Base-by-base conservation (phyloP, 2,797 vertebrate genomes). In the Phoeniculus purpureus region DNA sequence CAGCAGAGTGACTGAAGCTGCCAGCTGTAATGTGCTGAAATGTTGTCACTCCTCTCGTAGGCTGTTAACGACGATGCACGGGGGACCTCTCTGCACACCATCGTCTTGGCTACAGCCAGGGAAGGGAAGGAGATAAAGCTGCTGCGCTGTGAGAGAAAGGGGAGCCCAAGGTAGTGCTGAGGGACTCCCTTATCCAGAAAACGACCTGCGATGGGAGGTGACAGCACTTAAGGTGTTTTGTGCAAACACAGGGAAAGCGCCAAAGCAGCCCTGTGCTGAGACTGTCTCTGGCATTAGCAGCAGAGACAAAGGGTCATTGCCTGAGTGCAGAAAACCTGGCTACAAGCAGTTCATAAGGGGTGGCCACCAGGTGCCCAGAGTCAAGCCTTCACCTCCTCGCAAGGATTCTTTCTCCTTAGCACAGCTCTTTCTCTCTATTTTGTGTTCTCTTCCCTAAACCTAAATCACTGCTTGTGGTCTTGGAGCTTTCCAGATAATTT, bases 21-120 rank as follows among this genome's bases (percentile, higher is more conserved):
- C 90, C 94, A 94, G 93, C 84, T 87, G 40, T 6, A 22, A 29
- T 5, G 83, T 0, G 1, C 9, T 72, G 88, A 14, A 91, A 52
- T 61, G 74, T 6, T 93, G 86, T 43, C 93, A 56, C 72, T 86
- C 76, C 86, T 94, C 86, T 71, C 21, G 4, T 8, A 84, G 87
- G 75, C 75, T 86, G 71, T 54, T 60, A 73, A 78, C 78, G 66
- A 71, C 66, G 68, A 87, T 75, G 74, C 88, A 55, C 78, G 5
- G 62, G 90, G 81, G 81, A 81, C 88, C 77, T 77, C 87, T 85
- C 43, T 34, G 27, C 45, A 23, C 51, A 62, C 61, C 89, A 65
- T 62, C 90, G 76, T 80, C 77, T 72, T 51, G 5, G 83, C 86
- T 52, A 16, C 11, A 1, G 66, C 59, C 1, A 15, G 65, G 73